Evolutionary conservation across 2,797 vertebrate genomes (phyloP), one percentile per base, ranked within the genome.

Genomic region (Danio aesculapii): DNA sequence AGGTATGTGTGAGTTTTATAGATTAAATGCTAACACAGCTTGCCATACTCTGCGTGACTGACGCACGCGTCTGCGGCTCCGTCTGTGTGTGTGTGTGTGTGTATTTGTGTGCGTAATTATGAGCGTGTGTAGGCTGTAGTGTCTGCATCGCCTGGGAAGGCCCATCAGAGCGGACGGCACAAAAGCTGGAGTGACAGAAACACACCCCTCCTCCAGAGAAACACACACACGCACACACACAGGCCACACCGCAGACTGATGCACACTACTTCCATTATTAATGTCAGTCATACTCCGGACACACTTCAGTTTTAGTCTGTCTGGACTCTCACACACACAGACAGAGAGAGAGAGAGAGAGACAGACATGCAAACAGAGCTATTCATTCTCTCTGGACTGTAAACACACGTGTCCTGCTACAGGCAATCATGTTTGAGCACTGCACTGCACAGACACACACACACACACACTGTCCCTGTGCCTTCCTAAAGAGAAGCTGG

Each of bases 171-270:
- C 55, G 30, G 47, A 69, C 76, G 21, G 72, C 55, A 75, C 76
- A 53, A 74, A 78, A 83, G 69, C 59, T 43, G 49, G 46, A 67
- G 64, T 74, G 81, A 83, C 81, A 78, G 62, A 82, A 67, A 73
- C 81, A 14, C 75, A 9, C 75, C 69, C 61, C 50, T 43, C 44
- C 52, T 62, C 53, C 75, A 61, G 53, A 67, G 17, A 53, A 43
- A 78, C 13, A 59, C 61, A 19, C 75, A 66, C 43, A 16, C 64
- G 69, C 47, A 47, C 21, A 17, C 30, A 41, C 50, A 1, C 68
- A 62, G 16, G 64, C 57, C 75, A 77, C 75, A 17, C 63, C 10
- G 16, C 52, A 30, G 62, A 57, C 63, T 57, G 64, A 57, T 14
- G 64, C 53, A 58, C 67, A 77, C 50, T 68, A 47, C 44, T 83